Evolutionary conservation across 2,113 vertebrate genomes (phyloP), one percentile per base, ranked within the genome.

Genomic region (Callospermophilus lateralis): DNA sequence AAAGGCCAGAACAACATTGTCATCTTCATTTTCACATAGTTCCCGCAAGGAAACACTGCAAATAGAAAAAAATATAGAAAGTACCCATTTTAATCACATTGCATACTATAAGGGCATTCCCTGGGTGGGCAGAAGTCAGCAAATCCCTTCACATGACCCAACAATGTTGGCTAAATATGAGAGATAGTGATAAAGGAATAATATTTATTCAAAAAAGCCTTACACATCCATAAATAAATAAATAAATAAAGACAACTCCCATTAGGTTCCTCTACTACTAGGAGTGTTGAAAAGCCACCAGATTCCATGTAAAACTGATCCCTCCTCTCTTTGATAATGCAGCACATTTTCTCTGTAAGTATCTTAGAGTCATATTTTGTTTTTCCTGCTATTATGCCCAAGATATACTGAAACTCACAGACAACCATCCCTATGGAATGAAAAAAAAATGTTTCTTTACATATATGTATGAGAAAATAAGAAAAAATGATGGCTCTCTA

Each of bases 1-100:
- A 96, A 98, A 98, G 48, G 98, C 98, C 89, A 97, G 73, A 28
- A 98, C 97, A 84, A 98, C 98, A 0, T 96, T 96, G 92, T 98
- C 97, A 0, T 97, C 84, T 63, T 96, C 89, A 61, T 96, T 73
- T 51, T 96, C 96, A 94, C 98, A 98, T 19, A 98, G 42, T 42
- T 98, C 98, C 39, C 76, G 58, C 90, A 98, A 96, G 83, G 97
- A 98, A 89, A 97, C 91, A 80, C 93, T 98, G 95, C 28, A 92
- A 97, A 96, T 55, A 19, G 53, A 85, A 51, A 19, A 48, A 53
- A 2, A 42, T 53, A 55, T 17, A 80, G 4, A 51, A 51, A 83
- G 65, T 45, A 92, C 34, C 42, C 39, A 78, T 51, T 5, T 93
- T 83, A 53, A 10, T 20, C n/a, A 67, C 37, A 20, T 74, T 55